Percentiles rank a stretch among this genome's conserved stretches.
Conservation (phyloP, 2,113 vertebrate species). For the Bubo bubo region DNA sequence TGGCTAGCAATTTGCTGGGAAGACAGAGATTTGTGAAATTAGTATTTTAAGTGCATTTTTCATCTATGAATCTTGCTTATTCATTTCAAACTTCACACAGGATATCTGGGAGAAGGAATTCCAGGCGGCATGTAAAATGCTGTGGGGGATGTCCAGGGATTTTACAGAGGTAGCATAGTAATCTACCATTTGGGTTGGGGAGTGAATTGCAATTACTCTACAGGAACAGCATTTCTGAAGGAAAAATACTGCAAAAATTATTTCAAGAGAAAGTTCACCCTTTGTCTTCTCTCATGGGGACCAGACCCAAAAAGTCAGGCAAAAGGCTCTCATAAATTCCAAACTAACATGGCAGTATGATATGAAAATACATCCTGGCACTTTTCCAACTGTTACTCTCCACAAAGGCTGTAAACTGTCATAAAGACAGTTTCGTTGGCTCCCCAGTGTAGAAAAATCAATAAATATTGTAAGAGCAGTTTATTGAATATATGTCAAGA, state of each 20-base stretch:
- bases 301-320: not conserved
- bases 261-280: not conserved
- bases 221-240: not conserved
- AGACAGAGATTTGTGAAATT: not conserved
- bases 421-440: not conserved
- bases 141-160: not conserved
- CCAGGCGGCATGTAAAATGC: not conserved
- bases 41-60: not conserved
- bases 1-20: not conserved
- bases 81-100: not conserved
- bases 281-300: not conserved
- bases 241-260: not conserved
- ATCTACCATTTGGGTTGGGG: not conserved
- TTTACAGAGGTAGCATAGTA: not conserved
- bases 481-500: not conserved
- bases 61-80: not conserved
- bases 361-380: not conserved
- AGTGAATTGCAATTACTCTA: not conserved
- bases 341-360: not conserved
- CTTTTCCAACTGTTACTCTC: not conserved
- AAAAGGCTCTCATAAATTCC: not conserved
- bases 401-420: not conserved
- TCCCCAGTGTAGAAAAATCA: conserved; percentile 19
- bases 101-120: not conserved
- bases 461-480: not conserved